Conservation (phyloP, 2,888 invertebrate genomes). For the Trissolcus japonicus region DNA sequence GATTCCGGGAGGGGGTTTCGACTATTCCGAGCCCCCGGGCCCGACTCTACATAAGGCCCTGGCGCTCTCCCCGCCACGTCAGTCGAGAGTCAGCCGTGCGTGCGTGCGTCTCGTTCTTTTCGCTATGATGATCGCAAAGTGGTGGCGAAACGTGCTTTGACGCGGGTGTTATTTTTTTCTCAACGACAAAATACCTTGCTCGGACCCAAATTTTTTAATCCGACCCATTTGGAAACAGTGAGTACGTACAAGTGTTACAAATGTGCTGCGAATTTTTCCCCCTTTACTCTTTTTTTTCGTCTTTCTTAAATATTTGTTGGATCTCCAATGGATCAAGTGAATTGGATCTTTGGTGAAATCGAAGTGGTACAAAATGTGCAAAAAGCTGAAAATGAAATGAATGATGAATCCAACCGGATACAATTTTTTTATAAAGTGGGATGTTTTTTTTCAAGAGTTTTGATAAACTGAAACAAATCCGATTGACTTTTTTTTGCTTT, state of each 20-base stretch:
- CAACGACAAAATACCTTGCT: neutral
- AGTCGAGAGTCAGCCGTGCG: conserved; percentile 70
- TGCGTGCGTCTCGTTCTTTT: conserved; percentile 60
- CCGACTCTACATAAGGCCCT: conserved; percentile 73
- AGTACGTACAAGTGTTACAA: neutral
- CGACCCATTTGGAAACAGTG: neutral
- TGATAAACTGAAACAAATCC: too few species aligned
- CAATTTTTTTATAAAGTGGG: too few species aligned
- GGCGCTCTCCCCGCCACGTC: conserved; percentile 65
- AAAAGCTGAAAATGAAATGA: too few species aligned
- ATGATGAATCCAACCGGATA: too few species aligned
- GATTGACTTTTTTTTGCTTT: too few species aligned
- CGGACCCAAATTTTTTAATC: neutral
- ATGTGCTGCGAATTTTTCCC: neutral
- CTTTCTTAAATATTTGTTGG: neutral
- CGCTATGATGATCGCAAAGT: conserved; percentile 43
- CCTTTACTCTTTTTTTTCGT: neutral
- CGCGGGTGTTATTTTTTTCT: conserved; percentile 14
- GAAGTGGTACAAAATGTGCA: neutral
- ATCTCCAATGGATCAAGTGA: neutral
- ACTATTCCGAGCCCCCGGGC: conserved; percentile 61
- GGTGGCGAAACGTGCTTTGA: conserved; percentile 29
- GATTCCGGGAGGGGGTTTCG: conserved; percentile 2
- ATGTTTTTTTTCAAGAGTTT: too few species aligned
- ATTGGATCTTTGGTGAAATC: neutral